These are phyloP conservation scores for Pelodytes ibericus DNA, from an alignment of 2,797 vertebrate species.

Conservation along the genomic window DNA sequence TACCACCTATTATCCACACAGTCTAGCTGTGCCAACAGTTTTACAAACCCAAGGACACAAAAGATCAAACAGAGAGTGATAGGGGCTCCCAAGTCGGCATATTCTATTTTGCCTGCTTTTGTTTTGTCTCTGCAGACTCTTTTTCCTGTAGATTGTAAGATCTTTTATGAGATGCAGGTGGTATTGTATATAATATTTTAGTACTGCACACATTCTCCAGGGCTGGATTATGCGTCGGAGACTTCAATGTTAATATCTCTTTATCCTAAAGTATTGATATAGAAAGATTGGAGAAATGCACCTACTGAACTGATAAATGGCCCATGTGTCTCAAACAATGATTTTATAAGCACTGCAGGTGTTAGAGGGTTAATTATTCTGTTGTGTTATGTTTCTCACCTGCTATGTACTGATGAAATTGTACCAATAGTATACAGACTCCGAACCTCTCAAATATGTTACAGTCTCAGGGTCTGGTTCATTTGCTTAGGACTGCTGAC, in stretches of 20 bases:
- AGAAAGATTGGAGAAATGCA: neutral
- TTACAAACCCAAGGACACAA: slow-evolving; percentile 13
- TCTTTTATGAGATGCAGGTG: slow-evolving; percentile 36
- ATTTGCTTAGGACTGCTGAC: too few species aligned
- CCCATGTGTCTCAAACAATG: neutral
- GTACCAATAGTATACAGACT: too few species aligned
- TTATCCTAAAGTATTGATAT: neutral
- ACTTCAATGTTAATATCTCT: slow-evolving; percentile 13
- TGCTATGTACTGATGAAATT: neutral
- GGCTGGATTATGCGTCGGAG: slow-evolving; percentile 4
- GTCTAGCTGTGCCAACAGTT: neutral
- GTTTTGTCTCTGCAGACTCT: slow-evolving; percentile 9
- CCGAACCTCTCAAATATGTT: too few species aligned
- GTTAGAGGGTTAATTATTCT: neutral
- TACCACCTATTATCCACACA: neutral
- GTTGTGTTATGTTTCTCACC: neutral
- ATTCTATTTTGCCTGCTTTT: neutral
- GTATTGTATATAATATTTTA: slow-evolving; percentile 26
- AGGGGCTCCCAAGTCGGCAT: neutral
- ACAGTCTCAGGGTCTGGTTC: too few species aligned
- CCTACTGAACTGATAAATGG: neutral
- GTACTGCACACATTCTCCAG: slow-evolving; percentile 16
- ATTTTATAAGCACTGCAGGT: neutral
- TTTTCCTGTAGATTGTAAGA: slow-evolving; percentile 5
- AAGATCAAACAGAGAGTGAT: slow-evolving; percentile 1